phyloP scores from a whole-genome alignment of 2,797 vertebrate species.

The Thamnophis elegans region DNA sequence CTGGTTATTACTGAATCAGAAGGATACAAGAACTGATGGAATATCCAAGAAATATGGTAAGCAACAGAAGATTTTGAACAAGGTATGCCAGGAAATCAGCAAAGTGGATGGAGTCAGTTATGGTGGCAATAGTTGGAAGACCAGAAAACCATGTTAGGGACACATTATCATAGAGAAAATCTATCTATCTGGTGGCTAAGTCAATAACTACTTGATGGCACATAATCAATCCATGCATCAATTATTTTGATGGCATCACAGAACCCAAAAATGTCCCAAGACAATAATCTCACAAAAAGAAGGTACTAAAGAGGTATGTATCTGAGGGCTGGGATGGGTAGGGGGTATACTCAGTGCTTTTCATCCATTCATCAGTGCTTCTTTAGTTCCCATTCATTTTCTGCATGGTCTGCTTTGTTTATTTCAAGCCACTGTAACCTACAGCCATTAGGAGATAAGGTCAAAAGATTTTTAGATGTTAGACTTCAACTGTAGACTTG shows the following conservation, averaged over 20 bases:
- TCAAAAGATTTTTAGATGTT: neutral
- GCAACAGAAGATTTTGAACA: neutral
- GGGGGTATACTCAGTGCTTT: neutral
- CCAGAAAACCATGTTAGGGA: neutral
- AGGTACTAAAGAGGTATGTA: neutral
- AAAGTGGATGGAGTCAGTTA: neutral
- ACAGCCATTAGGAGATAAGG: too few relatives aligned
- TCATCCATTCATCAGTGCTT: neutral
- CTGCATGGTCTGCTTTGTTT: neutral
- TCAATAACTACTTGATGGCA: neutral
- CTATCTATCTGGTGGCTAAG: neutral
- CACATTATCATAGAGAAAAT: neutral
- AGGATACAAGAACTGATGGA: neutral
- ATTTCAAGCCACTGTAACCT: neutral
- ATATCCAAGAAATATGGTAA: neutral
- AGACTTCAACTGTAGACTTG: neutral
- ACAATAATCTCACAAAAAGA: neutral
- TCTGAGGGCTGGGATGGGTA: neutral
- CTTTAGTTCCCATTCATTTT: neutral
- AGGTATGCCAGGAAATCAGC: neutral
- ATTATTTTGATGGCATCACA: constrained; percentile 29
- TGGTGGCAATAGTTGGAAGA: neutral
- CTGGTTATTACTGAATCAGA: neutral
- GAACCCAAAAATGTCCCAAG: constrained; percentile 2
- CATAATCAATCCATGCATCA: neutral